Evolutionary conservation across 2,888 invertebrate genomes (phyloP).

Genomic region (Andrena bicolor): DNA sequence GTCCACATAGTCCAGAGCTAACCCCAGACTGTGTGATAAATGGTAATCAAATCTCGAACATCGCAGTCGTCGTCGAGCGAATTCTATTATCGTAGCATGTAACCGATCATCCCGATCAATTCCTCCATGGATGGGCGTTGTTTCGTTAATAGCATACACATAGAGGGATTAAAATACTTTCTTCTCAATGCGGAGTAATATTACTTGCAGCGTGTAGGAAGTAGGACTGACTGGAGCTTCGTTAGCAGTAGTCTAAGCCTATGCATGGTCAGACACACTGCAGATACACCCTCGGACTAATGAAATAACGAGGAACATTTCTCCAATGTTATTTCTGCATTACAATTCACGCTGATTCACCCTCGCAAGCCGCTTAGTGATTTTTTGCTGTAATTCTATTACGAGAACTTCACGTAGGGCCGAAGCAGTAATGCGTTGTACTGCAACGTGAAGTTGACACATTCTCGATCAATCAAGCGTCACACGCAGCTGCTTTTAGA

Average conservation of each 20-base stretch:
- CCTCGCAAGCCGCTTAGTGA: slow-evolving; percentile 26
- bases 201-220: too few relatives aligned
- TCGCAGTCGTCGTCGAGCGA: slow-evolving; percentile 34
- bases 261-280: too few relatives aligned
- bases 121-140: slow-evolving; percentile 10
- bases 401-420: slow-evolving; percentile 66
- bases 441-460: slow-evolving; percentile 83
- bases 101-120: slow-evolving; percentile 36
- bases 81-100: slow-evolving; percentile 48
- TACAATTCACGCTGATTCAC: background rate
- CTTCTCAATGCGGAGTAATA: too few relatives aligned
- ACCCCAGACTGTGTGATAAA: slow-evolving; percentile 66
- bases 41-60: slow-evolving; percentile 70
- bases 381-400: slow-evolving; percentile 72
- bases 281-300: too few relatives aligned
- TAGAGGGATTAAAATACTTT: too few relatives aligned
- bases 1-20: background rate
- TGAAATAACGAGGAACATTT: too few relatives aligned
- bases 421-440: slow-evolving; percentile 78
- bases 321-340: too few relatives aligned
- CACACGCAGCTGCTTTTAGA: slow-evolving; percentile 79
- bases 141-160: background rate
- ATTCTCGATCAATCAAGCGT: slow-evolving; percentile 84
- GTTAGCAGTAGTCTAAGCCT: too few relatives aligned
- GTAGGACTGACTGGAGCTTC: too few relatives aligned